Evolutionary conservation across 2,888 invertebrate genomes (phyloP).

Genomic region (Elysia crispata): DNA sequence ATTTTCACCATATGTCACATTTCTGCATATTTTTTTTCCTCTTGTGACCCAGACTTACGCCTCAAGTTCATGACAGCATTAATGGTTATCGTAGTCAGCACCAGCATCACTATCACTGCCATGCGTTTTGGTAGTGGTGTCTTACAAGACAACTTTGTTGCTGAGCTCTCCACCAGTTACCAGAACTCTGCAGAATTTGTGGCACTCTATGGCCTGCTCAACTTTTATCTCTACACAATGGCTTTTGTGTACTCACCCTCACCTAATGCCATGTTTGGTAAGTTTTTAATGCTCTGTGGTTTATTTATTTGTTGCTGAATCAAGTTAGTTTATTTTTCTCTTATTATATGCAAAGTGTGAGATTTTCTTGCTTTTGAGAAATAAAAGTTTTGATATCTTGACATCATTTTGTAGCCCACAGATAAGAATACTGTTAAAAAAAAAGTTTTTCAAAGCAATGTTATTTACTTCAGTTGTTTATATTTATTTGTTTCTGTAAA

Average conservation of each 20-base stretch:
- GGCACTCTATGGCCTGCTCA: slow-evolving; percentile 94
- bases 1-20: too few relatives aligned
- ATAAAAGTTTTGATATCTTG: too few relatives aligned
- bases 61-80: slow-evolving; percentile 92
- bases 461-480: too few relatives aligned
- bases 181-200: slow-evolving; percentile 96
- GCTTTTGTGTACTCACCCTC: slow-evolving; percentile 95
- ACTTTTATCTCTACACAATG: slow-evolving; percentile 95
- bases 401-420: too few relatives aligned
- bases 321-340: too few relatives aligned
- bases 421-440: too few relatives aligned
- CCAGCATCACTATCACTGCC: slow-evolving; percentile 86
- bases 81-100: slow-evolving; percentile 88
- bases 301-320: background rate
- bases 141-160: slow-evolving; percentile 95
- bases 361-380: too few relatives aligned
- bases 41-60: slow-evolving; percentile 85
- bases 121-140: slow-evolving; percentile 92
- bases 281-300: slow-evolving; percentile 66
- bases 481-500: too few relatives aligned
- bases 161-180: slow-evolving; percentile 90
- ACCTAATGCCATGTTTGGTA: slow-evolving; percentile 89
- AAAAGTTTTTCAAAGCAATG: too few relatives aligned
- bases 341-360: too few relatives aligned
- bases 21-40: too few relatives aligned